Evolutionary conservation across 2,113 vertebrate genomes (phyloP).

Genomic region (Chinchilla lanigera): DNA sequence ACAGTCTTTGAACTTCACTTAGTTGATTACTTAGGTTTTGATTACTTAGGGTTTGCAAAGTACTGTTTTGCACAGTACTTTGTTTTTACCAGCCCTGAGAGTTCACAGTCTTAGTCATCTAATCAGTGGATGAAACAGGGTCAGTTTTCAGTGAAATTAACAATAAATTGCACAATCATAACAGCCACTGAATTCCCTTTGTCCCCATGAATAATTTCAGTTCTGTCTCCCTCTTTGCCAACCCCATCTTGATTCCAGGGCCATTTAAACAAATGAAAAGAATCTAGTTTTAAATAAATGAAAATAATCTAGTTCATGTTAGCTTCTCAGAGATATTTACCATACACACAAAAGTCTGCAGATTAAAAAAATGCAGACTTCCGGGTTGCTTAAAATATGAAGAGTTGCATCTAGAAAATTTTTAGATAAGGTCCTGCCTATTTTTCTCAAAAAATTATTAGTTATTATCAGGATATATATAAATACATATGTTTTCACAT

Average conservation of each 20-base stretch:
- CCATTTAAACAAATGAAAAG: not conserved
- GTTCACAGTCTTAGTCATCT: not conserved
- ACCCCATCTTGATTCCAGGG: not conserved
- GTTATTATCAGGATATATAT: not conserved
- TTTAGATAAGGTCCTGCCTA: not conserved
- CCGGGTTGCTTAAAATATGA: not conserved
- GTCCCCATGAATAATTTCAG: not conserved
- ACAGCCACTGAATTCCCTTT: not conserved
- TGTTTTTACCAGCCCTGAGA: not conserved
- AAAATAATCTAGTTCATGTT: not conserved
- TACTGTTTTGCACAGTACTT: no score
- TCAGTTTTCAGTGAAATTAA: constrained; percentile 9
- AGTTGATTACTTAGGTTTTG: not conserved
- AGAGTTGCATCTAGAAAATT: not conserved
- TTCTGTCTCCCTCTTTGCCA: not conserved
- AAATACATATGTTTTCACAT: not conserved
- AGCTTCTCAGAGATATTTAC: not conserved
- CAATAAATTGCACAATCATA: not conserved
- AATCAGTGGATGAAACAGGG: not conserved
- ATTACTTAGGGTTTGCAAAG: not conserved
- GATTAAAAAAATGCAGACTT: not conserved
- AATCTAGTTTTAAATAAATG: not conserved
- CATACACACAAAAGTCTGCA: not conserved
- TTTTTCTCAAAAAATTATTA: constrained; percentile 8
- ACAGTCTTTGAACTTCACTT: not conserved